Conservation (phyloP, 2,888 invertebrate species). For the Diarsia rubi region DNA sequence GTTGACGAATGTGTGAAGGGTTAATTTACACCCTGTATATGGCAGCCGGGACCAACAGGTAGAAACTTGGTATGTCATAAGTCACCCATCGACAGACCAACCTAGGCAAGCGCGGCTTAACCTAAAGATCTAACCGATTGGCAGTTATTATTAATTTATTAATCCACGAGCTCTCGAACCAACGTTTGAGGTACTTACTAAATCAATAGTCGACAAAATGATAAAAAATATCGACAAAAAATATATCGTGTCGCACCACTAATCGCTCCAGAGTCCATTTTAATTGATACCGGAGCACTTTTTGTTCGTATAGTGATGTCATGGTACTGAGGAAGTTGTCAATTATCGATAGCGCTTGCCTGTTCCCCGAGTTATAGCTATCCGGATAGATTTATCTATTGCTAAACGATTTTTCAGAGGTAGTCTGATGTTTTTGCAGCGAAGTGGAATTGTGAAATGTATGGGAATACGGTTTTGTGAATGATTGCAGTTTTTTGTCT, state of each 20-base stretch:
- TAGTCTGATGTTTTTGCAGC: conserved; percentile 10
- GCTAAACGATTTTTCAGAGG: conserved; percentile 28
- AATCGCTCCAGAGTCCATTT: conserved; percentile 69
- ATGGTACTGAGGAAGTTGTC: conserved; percentile 66
- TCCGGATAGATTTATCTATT: conserved; percentile 24
- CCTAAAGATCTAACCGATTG: too few relatives aligned
- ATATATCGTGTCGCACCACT: conserved; percentile 66
- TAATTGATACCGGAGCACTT: conserved; percentile 75
- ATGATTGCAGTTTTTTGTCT: background rate
- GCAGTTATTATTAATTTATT: too few relatives aligned
- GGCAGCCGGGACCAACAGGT: too few relatives aligned
- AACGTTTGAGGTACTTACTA: too few relatives aligned
- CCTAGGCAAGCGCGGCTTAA: too few relatives aligned
- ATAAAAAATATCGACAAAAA: conserved; percentile 49
- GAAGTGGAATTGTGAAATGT: conserved; percentile 23
- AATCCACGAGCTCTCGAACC: too few relatives aligned
- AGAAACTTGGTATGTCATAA: too few relatives aligned
- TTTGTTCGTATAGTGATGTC: conserved; percentile 68
- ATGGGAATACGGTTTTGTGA: background rate
- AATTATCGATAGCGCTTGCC: conserved; percentile 68
- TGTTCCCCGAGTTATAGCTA: conserved; percentile 10
- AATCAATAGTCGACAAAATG: conserved; percentile 1
- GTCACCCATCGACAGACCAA: too few relatives aligned
- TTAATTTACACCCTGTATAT: too few relatives aligned
- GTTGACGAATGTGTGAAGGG: too few relatives aligned